Percentiles rank a stretch among this genome's conserved stretches.
These are phyloP conservation scores for Sinocyclocheilus rhinocerous DNA, from an alignment of 2,113 vertebrate genomes.

Conservation along the genomic window DNA sequence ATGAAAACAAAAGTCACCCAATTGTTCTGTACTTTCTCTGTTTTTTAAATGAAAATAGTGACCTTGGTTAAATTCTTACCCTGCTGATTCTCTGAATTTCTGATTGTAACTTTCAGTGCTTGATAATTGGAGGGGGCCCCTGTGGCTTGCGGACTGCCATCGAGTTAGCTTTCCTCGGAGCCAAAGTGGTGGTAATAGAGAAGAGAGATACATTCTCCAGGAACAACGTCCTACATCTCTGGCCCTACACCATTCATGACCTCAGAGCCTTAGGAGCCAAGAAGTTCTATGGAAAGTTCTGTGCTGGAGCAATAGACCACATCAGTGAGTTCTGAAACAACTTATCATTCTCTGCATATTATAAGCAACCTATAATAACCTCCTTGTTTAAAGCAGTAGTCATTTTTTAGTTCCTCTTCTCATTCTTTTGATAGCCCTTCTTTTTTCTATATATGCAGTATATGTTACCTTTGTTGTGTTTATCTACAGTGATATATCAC, in stretches of 20 bases:
- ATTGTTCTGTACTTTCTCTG: not conserved
- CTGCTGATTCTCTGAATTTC: constrained; percentile 1
- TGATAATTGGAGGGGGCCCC: constrained; percentile 93
- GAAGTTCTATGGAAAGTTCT: constrained; percentile 98
- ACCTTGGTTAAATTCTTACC: not conserved
- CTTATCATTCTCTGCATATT: not conserved
- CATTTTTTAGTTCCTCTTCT: not conserved
- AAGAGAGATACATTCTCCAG: constrained; percentile 96
- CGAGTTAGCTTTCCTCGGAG: constrained; percentile 91
- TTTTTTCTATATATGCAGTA: not conserved
- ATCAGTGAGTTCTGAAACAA: constrained; percentile 86
- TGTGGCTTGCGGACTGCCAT: constrained; percentile 94
- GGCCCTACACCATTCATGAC: constrained; percentile 98
- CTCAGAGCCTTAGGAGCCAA: constrained; percentile 93
- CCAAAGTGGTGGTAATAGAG: constrained; percentile 93
- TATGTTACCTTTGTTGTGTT: not conserved
- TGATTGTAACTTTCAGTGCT: constrained; percentile 78
- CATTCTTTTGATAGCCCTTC: not conserved
- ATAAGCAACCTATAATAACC: not conserved
- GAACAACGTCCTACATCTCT: constrained; percentile 96
- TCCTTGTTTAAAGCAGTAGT: constrained; percentile 12
- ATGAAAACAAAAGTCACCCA: not conserved
- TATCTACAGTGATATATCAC: not conserved
- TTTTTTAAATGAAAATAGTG: not conserved
- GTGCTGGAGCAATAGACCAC: constrained; percentile 94